phyloP scores from a whole-genome alignment of 2,797 vertebrate species.

The Characodon lateralis region DNA sequence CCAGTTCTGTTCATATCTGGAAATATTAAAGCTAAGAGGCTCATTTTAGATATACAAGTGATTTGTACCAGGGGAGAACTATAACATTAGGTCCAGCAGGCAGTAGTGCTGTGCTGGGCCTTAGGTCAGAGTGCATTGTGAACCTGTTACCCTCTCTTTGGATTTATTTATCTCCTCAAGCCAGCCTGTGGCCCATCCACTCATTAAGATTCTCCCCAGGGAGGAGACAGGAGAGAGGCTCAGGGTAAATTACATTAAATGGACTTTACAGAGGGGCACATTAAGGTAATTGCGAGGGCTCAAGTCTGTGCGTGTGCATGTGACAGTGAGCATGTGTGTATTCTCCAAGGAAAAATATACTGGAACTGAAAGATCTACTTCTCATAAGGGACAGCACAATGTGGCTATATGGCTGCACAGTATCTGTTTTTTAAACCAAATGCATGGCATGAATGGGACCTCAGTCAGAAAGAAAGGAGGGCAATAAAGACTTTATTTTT shows the following conservation, averaged over 20 bases:
- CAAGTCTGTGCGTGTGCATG: slow-evolving; percentile 18
- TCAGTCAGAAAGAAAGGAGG: too few relatives aligned
- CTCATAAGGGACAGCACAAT: slow-evolving; percentile 11
- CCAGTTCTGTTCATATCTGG: not conserved
- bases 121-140: slow-evolving; percentile 49
- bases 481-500: not conserved
- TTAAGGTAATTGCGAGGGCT: slow-evolving; percentile 81
- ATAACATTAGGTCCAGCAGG: not conserved
- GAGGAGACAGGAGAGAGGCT: slow-evolving; percentile 55
- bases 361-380: slow-evolving; percentile 43
- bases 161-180: slow-evolving; percentile 66
- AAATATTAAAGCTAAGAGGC: not conserved
- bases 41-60: slow-evolving; percentile 24
- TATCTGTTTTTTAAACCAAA: not conserved
- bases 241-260: slow-evolving; percentile 79
- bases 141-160: slow-evolving; percentile 32
- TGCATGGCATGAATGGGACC: not conserved
- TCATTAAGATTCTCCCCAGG: slow-evolving; percentile 81
- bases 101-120: not conserved
- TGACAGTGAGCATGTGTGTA: slow-evolving; percentile 9
- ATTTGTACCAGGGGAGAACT: slow-evolving; percentile 21
- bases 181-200: slow-evolving; percentile 53
- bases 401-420: slow-evolving; percentile 2
- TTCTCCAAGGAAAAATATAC: slow-evolving; percentile 36
- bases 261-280: slow-evolving; percentile 79